Conservation (phyloP, 2,113 vertebrate genomes). For the Phrynosoma platyrhinos region DNA sequence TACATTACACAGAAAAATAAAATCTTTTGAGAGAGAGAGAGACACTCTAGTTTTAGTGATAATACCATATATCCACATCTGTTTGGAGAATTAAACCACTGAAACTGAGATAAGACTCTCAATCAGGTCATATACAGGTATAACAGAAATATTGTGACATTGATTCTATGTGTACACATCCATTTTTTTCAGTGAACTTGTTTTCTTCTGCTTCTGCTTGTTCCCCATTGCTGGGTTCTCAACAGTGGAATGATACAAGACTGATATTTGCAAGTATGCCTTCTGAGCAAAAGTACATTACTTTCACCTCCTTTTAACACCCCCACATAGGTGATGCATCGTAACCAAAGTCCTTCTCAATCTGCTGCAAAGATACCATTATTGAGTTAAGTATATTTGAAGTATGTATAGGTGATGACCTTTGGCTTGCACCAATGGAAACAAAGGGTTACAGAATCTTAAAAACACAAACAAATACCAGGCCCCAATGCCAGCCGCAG, state of each 20-base stretch:
- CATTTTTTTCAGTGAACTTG: not conserved
- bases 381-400: not conserved
- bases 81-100: not conserved
- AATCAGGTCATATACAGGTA: not conserved
- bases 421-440: slow-evolving; percentile 49
- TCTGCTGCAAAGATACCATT: slow-evolving; percentile 24
- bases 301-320: slow-evolving; percentile 21
- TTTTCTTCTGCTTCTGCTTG: not conserved
- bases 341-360: not conserved
- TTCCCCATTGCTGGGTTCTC: not conserved
- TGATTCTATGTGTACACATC: fast-evolving
- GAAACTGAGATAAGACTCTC: slow-evolving; percentile 21
- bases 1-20: not conserved
- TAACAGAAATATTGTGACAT: not conserved
- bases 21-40: not conserved
- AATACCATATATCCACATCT: not conserved
- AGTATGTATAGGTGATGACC: not conserved
- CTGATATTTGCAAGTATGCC: not conserved
- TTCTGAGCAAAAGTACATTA: slow-evolving; percentile 9
- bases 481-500: slow-evolving; percentile 54
- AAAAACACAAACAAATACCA: slow-evolving; percentile 70
- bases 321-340: not conserved
- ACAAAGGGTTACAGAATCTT: slow-evolving; percentile 71
- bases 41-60: slow-evolving; percentile 15
- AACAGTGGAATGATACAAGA: not conserved